These are phyloP conservation scores for Pachydiplax longipennis DNA, from an alignment of 2,888 invertebrate species.

Conservation along the genomic window DNA sequence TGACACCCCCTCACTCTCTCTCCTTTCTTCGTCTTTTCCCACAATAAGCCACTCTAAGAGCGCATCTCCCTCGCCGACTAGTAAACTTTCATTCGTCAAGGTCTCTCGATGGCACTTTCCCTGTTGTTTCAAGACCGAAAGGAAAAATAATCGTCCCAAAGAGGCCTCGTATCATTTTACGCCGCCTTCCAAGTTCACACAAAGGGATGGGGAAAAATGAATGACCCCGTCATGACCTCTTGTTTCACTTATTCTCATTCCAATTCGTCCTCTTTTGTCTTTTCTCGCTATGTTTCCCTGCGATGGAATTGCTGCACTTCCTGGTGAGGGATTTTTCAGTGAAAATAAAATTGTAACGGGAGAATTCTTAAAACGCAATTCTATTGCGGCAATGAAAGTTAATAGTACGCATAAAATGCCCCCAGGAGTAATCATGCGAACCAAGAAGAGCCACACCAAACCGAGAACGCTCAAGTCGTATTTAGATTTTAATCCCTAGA, in stretches of 20 bases:
- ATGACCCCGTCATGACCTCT: not conserved
- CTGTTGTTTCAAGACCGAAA: not conserved
- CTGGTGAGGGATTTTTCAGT: too few species aligned
- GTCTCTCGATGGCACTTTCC: not conserved
- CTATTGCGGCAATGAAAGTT: too few species aligned
- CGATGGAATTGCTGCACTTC: too few species aligned
- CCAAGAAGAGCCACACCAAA: too few species aligned
- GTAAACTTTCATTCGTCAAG: not conserved
- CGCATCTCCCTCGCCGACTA: not conserved
- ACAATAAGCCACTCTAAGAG: not conserved
- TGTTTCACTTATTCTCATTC: not conserved
- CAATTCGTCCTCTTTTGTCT: not conserved
- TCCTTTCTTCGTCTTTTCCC: not conserved
- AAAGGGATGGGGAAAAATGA: not conserved
- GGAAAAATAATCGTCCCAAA: not conserved
- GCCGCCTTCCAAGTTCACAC: not conserved
- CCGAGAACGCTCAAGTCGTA: too few species aligned
- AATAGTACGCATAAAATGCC: too few species aligned
- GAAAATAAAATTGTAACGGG: too few species aligned
- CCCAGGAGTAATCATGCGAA: too few species aligned
- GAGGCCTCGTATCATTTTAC: not conserved
- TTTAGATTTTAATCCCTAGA: too few species aligned
- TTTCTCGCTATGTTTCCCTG: too few species aligned
- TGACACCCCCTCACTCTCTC: not conserved
- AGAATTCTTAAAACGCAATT: too few species aligned